Conservation (phyloP, 1,140 invertebrate species). For the Drosophila santomea region DNA sequence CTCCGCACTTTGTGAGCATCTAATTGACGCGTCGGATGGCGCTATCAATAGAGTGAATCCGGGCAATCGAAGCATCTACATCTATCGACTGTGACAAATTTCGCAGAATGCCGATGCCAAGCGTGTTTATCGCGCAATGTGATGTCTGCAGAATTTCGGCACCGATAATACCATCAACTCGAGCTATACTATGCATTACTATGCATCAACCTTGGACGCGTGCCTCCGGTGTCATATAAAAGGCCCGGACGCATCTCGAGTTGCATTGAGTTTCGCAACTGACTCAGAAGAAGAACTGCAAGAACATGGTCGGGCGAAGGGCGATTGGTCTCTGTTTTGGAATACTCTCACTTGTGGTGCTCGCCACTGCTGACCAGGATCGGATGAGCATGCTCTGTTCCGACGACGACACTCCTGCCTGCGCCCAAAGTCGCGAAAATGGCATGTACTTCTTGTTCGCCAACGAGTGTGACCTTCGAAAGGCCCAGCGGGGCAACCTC, state of each 20-base stretch:
- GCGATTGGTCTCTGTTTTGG: slow-evolving; percentile 10
- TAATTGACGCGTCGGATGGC: slow-evolving; percentile 37
- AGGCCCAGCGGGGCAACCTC: slow-evolving; percentile 58
- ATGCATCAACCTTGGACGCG: slow-evolving; percentile 11
- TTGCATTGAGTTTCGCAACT: slow-evolving; percentile 60
- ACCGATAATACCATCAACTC: slow-evolving; percentile 25
- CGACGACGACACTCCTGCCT: slow-evolving; percentile 63
- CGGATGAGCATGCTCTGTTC: slow-evolving; percentile 35
- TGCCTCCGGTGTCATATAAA: slow-evolving; percentile 53
- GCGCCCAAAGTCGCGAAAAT: slow-evolving; percentile 32
- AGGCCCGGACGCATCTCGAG: slow-evolving; percentile 40
- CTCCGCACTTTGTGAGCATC: slow-evolving; percentile 20
- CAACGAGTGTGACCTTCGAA: slow-evolving; percentile 69
- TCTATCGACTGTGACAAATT: slow-evolving; percentile 45
- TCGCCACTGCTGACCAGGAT: slow-evolving; percentile 11
- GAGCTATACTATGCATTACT: background rate
- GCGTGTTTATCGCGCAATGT: slow-evolving; percentile 52
- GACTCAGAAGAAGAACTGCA: slow-evolving; percentile 17
- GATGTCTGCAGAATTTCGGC: slow-evolving; percentile 49
- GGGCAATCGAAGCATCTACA: slow-evolving; percentile 21
- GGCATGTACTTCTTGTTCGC: slow-evolving; percentile 65
- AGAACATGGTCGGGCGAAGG: slow-evolving; percentile 35
- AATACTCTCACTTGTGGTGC: slow-evolving; percentile 3
- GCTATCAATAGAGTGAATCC: slow-evolving; percentile 24
- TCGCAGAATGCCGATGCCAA: slow-evolving; percentile 31